Conservation (phyloP, 2,113 vertebrate species). For the Poecile atricapillus region DNA sequence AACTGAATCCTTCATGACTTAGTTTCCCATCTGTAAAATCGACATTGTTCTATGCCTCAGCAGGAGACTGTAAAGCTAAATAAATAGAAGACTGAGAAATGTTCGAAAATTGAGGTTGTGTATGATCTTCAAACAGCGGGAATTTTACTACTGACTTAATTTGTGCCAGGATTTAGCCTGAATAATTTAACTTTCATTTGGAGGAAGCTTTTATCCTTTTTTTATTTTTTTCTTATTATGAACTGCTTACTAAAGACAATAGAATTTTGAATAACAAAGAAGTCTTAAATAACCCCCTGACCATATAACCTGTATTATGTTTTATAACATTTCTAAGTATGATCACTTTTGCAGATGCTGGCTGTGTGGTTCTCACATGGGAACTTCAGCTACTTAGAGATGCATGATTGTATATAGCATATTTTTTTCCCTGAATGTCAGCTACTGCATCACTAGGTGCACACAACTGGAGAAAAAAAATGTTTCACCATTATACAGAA, state of each 20-base stretch:
- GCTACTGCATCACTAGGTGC: background rate
- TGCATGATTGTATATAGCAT: background rate
- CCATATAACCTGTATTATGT: background rate
- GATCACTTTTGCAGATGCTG: conserved; percentile 44
- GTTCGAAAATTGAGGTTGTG: background rate
- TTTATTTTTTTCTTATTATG: background rate
- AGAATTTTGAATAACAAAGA: background rate
- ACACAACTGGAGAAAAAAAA: background rate
- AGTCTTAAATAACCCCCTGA: conserved; percentile 11
- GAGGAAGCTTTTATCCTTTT: background rate
- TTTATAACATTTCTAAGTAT: conserved; percentile 38
- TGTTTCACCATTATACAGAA: background rate
- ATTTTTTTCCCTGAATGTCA: background rate
- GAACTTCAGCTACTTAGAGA: background rate
- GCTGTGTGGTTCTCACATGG: background rate
- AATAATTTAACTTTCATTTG: background rate
- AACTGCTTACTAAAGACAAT: background rate
- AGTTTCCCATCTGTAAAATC: background rate
- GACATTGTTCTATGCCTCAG: background rate
- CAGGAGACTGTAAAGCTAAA: background rate
- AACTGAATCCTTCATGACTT: background rate
- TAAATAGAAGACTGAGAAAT: background rate
- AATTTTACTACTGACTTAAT: background rate
- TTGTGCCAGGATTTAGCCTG: background rate
- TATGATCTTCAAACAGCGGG: background rate